A percentile compares a stretch with the other conserved stretches of the same genome.
Evolutionary conservation across 2,113 vertebrate species (phyloP).

Genomic region (Heterochromis multidens): DNA sequence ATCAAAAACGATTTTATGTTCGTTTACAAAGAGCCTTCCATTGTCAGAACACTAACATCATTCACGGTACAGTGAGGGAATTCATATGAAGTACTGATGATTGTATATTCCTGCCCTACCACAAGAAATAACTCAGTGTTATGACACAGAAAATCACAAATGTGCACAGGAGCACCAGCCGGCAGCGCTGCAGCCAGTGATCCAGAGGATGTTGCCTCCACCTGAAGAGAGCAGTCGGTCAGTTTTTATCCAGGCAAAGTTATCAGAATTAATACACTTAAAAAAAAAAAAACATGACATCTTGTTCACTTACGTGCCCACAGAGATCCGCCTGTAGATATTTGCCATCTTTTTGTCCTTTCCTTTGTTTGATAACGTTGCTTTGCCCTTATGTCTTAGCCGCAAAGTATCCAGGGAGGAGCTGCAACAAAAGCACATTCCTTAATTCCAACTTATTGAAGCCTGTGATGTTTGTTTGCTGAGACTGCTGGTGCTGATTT

Average conservation of each 20-base stretch:
- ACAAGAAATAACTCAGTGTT: conserved; percentile 53
- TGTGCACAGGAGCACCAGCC: conserved; percentile 66
- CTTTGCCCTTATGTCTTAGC: conserved; percentile 52
- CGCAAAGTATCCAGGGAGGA: conserved; percentile 7
- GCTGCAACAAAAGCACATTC: conserved; percentile 20
- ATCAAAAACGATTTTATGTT: conserved; percentile 8
- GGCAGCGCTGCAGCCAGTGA: conserved; percentile 60
- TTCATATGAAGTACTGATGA: neutral
- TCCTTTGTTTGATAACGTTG: conserved; percentile 14
- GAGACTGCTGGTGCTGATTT: neutral
- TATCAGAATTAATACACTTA: neutral
- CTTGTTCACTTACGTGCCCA: conserved; percentile 20
- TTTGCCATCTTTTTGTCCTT: conserved; percentile 30
- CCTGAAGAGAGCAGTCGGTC: conserved; percentile 46
- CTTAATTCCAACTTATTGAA: neutral
- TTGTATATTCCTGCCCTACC: neutral
- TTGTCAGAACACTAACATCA: neutral
- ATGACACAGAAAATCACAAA: conserved; percentile 68
- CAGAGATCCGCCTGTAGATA: neutral
- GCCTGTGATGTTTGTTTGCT: neutral
- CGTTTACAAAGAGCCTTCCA: neutral
- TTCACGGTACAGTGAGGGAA: neutral
- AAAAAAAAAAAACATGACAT: neutral
- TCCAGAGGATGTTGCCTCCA: conserved; percentile 48
- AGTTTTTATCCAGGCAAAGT: neutral